Conservation (phyloP, 2,113 vertebrate genomes). For the Eupsittula cactorum region DNA sequence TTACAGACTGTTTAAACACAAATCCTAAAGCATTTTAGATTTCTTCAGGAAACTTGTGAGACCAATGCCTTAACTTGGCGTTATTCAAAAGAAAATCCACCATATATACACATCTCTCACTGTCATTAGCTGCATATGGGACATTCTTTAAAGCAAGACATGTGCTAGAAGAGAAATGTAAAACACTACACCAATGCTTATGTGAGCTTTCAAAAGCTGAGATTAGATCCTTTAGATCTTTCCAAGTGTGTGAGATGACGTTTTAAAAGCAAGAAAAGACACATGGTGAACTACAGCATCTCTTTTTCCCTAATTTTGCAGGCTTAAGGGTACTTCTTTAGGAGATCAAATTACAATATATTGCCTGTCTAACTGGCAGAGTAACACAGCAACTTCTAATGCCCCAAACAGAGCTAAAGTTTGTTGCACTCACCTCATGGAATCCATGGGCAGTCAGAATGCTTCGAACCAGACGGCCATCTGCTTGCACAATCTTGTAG, state of each 20-base stretch:
- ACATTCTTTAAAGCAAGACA: neutral
- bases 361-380: neutral
- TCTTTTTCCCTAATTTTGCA: neutral
- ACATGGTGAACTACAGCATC: neutral
- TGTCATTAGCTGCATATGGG: neutral
- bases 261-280: neutral
- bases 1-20: neutral
- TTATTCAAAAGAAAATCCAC: neutral
- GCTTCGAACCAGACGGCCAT: slow-evolving; percentile 92
- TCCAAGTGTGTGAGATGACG: neutral
- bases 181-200: neutral
- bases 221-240: neutral
- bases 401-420: neutral
- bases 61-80: neutral
- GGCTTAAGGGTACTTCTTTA: neutral
- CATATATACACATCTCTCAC: neutral
- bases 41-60: neutral
- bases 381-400: neutral
- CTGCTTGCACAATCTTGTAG: slow-evolving; percentile 95
- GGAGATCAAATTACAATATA: neutral
- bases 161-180: neutral
- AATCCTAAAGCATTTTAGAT: neutral
- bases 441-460: slow-evolving; percentile 93
- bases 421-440: slow-evolving; percentile 82
- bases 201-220: neutral